Evolutionary conservation across 2,888 invertebrate species (phyloP), one percentile per base, ranked within the genome.

Genomic region (Podabrus alpinus): DNA sequence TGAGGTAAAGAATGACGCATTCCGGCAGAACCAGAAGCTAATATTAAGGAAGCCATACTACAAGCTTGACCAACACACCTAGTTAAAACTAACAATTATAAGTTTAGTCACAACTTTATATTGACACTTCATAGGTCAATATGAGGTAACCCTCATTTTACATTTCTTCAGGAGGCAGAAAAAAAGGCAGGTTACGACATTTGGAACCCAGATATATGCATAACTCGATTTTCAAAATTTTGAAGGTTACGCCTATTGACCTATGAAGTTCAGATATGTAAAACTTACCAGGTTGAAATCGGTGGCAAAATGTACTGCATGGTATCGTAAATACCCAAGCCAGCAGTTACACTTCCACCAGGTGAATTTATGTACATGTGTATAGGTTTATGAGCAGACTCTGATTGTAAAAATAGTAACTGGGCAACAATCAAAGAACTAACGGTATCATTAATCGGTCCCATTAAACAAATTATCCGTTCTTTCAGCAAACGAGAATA

Each of bases 271-370:
- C n/a, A n/a, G n/a, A n/a, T n/a, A 9, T 3, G n/a, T 45, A 45
- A 24, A 45, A 95, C 95, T 84, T 95, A 95, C 97, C 99, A 99
- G 0, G 99, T 99, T 5, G 97, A 95, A 24, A 99, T 94, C 0
- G 99, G 98, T 0, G 99, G 97, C 77, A 95, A 92, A 69, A 99
- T 96, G 84, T 98, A 99, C 88, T 99, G 99, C 99, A 99, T 99
- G 17, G 99, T 99, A 86, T 99, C 99, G 84, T 99, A 99, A 82
- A 99, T 99, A 69, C 97, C 99, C 45, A 99, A 89, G 0, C 99
- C 99, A 45, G 99, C 94, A 0, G 99, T 98, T 0, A 99, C 98
- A 83, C 94, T 94, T 9, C 99, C 99, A 64, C 99, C 99, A 72
- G 94, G 94, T 10, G 94, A 94, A 85, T 99, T 99, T 60, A 99